Evolutionary conservation across 1,140 invertebrate species (phyloP).

Genomic region (Steinernema khuongi): DNA sequence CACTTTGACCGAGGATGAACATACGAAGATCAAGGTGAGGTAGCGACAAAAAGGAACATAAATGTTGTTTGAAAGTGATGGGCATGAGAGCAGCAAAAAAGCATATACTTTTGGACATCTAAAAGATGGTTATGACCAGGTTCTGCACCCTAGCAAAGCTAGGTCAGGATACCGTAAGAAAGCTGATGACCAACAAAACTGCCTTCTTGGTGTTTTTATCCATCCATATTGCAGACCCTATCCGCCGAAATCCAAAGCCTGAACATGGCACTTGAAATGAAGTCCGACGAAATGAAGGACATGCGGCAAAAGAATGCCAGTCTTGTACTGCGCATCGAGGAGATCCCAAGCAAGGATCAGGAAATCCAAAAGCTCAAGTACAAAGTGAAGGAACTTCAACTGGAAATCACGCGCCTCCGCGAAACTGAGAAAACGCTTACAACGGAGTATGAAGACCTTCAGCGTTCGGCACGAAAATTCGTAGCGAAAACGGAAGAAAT

Average conservation of each 20-base stretch:
- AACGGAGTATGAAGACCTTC: not conserved
- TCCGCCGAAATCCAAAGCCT: conserved; percentile 35
- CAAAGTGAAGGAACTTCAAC: not conserved
- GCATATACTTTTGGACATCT: no score
- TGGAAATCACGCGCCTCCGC: not conserved
- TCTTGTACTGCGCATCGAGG: conserved; percentile 33
- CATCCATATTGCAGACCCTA: conserved; percentile 31
- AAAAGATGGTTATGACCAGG: conserved; percentile 4
- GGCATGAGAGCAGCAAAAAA: no score
- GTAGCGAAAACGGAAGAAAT: not conserved
- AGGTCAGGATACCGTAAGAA: no score
- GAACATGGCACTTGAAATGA: conserved; percentile 37
- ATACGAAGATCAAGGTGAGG: conserved; percentile 31
- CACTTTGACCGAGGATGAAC: conserved; percentile 31
- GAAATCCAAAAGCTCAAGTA: conserved; percentile 42
- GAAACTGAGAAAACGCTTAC: conserved; percentile 5
- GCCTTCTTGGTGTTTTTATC: no score
- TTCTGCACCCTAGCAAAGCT: not conserved
- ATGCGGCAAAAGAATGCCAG: conserved; percentile 34
- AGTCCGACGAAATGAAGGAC: conserved; percentile 38
- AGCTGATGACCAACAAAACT: no score
- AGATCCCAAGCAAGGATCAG: conserved; percentile 35
- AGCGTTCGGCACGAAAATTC: not conserved
- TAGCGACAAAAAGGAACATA: conserved; percentile 15
- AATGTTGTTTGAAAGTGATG: conserved; percentile 2